Conservation (phyloP, 2,797 vertebrate species). For the Micromesistius poutassou region DNA sequence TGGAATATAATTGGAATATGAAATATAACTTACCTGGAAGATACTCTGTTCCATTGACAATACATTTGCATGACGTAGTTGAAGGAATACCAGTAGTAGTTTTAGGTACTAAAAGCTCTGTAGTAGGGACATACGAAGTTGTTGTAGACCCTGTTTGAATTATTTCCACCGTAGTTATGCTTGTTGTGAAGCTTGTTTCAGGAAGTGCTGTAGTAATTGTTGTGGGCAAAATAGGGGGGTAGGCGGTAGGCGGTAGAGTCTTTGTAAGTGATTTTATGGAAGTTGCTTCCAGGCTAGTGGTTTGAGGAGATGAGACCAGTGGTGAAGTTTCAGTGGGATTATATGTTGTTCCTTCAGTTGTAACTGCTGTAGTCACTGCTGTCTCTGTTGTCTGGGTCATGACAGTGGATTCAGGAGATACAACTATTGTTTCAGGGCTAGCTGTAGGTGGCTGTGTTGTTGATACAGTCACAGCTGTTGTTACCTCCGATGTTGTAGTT, state of each 20-base stretch:
- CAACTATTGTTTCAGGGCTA: too few species aligned
- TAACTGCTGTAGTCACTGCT: too few species aligned
- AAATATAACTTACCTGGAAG: conserved; percentile 48
- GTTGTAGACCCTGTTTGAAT: neutral
- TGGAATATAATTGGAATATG: conserved; percentile 1
- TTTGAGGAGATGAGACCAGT: too few species aligned
- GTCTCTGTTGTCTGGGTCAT: too few species aligned
- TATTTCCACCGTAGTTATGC: neutral
- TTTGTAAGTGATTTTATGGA: conserved; percentile 42
- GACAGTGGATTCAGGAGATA: too few species aligned
- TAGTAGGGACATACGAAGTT: neutral
- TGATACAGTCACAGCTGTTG: too few species aligned
- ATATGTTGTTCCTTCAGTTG: neutral
- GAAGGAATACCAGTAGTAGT: neutral
- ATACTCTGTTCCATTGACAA: conserved; percentile 42
- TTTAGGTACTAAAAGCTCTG: neutral
- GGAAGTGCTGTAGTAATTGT: neutral
- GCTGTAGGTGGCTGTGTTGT: too few species aligned
- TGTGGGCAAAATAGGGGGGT: neutral
- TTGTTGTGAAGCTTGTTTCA: neutral
- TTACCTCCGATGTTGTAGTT: too few species aligned
- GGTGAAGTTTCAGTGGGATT: neutral
- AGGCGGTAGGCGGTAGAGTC: conserved; percentile 33
- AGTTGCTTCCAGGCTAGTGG: neutral
- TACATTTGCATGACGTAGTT: conserved; percentile 51